A percentile compares a stretch with the other conserved stretches of the same genome.
phyloP scores from a whole-genome alignment of 1,140 invertebrate species.

The Pteromalus puparum region DNA sequence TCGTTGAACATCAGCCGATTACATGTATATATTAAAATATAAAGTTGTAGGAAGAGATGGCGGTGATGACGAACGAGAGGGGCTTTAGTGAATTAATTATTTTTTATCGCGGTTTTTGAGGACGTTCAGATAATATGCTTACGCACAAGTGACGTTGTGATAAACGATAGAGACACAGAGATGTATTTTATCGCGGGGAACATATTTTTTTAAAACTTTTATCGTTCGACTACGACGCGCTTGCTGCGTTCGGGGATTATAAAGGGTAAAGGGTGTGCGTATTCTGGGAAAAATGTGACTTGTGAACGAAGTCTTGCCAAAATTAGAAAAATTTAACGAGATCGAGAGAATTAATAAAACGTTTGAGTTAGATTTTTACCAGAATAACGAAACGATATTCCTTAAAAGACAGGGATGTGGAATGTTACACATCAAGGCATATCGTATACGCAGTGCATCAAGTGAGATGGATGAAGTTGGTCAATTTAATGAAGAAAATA shows the following conservation, averaged over 20 bases:
- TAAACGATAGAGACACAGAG: conserved; percentile 33
- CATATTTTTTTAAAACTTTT: conserved; percentile 44
- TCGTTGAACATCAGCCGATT: neutral
- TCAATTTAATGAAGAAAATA: conserved; percentile 4
- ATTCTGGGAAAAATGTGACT: neutral
- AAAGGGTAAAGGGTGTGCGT: neutral
- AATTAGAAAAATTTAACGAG: neutral
- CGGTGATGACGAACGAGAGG: neutral
- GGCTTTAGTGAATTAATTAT: conserved; percentile 4
- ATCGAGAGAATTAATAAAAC: neutral
- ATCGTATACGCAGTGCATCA: neutral
- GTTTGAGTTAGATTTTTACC: neutral
- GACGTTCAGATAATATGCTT: neutral
- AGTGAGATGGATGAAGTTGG: too few relatives aligned
- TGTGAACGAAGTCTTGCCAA: neutral
- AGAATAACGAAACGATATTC: neutral
- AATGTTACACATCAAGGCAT: too few relatives aligned
- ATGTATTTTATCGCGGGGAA: conserved; percentile 27
- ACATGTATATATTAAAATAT: neutral
- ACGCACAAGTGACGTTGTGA: conserved; percentile 44
- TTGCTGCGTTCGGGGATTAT: neutral
- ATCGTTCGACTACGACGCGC: neutral
- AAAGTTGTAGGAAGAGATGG: neutral
- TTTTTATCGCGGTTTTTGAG: conserved; percentile 15
- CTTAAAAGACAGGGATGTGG: neutral